Base-by-base conservation (phyloP, 92 coral and sea anemone genomes). In the Paramuricea clavata region DNA sequence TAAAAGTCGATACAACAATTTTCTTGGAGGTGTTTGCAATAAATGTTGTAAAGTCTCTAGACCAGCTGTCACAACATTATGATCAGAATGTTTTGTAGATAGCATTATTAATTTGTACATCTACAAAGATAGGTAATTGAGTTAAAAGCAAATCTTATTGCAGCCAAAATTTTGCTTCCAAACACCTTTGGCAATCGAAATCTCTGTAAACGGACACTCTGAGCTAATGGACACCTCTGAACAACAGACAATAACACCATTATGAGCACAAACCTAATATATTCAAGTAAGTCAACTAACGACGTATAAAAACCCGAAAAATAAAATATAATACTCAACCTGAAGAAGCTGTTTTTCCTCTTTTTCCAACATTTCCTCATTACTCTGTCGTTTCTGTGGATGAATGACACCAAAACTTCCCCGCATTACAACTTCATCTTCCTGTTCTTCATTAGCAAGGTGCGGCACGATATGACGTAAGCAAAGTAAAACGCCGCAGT, bases 381-480 rank as follows among this genome's bases (percentile, higher is more conserved):
- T 81, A 69, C 85, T 83, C 15, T 76, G 82, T 75, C 90, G 16
- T 54, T 74, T 81, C 62, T 85, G 85, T 57, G 67, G 78, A 49
- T 90, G 72, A 49, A 89, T 92, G 72, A 89, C 88, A 31, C 99
- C 99, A 90, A 96, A 96, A 79, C 99, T 96, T 41, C 99, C 99
- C 67, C 90, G 81, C 33, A 93, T 85, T 3, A 89, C 93, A 57
- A 85, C 88, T 87, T 89, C 82, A 32, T 74, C 69, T 11, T 65
- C 83, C 28, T 85, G 89, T 31, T 89, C 93, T 34, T 52, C 86
- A 16, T 81, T 87, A 26, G 87, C 76, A 88, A 96, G 80, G 67
- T 94, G 89, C 42, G 98, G 94, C 42, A 96, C 90, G 77, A 96
- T 60, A 87, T 94, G 96, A 67, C 99, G 95, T 33, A 96, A 74